These are phyloP conservation scores for Amblyopsis rosae DNA, from an alignment of 2,113 vertebrate species.

Conservation along the genomic window DNA sequence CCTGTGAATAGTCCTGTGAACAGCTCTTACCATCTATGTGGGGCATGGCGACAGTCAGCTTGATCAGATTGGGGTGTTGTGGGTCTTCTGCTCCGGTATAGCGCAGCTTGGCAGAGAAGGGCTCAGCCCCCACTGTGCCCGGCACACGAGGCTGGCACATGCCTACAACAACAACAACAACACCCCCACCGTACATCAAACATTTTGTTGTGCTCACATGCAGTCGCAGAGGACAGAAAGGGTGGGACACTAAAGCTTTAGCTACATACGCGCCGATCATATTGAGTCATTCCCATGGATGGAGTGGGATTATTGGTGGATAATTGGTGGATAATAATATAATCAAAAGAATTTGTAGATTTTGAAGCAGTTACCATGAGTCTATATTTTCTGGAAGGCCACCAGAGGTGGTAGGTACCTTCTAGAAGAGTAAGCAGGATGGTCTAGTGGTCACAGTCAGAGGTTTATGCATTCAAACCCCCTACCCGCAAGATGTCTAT, in stretches of 20 bases:
- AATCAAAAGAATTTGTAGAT: neutral
- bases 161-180: constrained; percentile 70
- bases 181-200: constrained; percentile 42
- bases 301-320: neutral
- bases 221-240: constrained; percentile 15
- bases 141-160: constrained; percentile 89
- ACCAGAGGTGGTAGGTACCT: too few relatives aligned
- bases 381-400: too few relatives aligned
- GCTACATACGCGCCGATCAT: constrained; percentile 9
- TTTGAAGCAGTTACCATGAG: neutral
- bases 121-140: constrained; percentile 91
- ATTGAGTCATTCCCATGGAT: constrained; percentile 7
- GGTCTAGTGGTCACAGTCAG: too few relatives aligned
- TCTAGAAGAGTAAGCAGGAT: neutral
- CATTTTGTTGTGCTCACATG: constrained; percentile 12
- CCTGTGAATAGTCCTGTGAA: neutral
- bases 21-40: constrained; percentile 87
- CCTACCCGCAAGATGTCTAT: too few relatives aligned
- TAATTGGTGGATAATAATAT: too few relatives aligned
- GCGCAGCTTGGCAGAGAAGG: constrained; percentile 92
- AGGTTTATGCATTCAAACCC: too few relatives aligned
- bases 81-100: constrained; percentile 89
- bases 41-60: constrained; percentile 91
- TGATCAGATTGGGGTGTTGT: constrained; percentile 87
- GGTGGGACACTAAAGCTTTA: constrained; percentile 7